These are phyloP conservation scores for Serinus canaria DNA, from an alignment of 2,113 vertebrate genomes.

Conservation along the genomic window DNA sequence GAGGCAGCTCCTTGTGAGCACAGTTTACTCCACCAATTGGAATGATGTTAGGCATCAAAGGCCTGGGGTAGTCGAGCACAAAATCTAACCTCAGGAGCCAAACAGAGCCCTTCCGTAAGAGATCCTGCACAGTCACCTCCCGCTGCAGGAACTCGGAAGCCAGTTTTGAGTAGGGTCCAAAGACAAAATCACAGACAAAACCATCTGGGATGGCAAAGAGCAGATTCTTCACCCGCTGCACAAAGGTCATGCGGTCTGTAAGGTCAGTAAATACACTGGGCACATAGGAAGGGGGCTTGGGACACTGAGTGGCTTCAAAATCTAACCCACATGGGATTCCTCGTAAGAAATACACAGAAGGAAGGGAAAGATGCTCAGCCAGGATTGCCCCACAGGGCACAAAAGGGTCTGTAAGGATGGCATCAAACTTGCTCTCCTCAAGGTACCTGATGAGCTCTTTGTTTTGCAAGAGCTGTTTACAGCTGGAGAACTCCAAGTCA, in stretches of 20 bases:
- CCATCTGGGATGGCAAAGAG: background rate
- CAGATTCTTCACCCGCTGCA: conserved; percentile 76
- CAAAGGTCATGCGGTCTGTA: conserved; percentile 77
- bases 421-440: conserved; percentile 65
- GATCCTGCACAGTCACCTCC: conserved; percentile 65
- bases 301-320: conserved; percentile 39
- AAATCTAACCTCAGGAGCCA: conserved; percentile 85
- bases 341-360: conserved; percentile 72
- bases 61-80: conserved; percentile 72
- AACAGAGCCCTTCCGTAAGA: conserved; percentile 75
- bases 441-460: conserved; percentile 71
- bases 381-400: background rate
- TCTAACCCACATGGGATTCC: conserved; percentile 78
- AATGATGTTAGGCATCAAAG: conserved; percentile 86
- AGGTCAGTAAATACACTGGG: conserved; percentile 17
- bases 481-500: background rate
- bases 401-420: conserved; percentile 79
- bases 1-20: background rate
- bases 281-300: conserved; percentile 48
- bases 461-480: conserved; percentile 65
- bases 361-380: conserved; percentile 75
- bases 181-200: conserved; percentile 68
- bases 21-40: conserved; percentile 68
- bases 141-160: conserved; percentile 68
- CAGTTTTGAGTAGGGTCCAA: conserved; percentile 60